Conservation (phyloP, 2,888 invertebrate species). For the Caenorhabditis sinica region DNA sequence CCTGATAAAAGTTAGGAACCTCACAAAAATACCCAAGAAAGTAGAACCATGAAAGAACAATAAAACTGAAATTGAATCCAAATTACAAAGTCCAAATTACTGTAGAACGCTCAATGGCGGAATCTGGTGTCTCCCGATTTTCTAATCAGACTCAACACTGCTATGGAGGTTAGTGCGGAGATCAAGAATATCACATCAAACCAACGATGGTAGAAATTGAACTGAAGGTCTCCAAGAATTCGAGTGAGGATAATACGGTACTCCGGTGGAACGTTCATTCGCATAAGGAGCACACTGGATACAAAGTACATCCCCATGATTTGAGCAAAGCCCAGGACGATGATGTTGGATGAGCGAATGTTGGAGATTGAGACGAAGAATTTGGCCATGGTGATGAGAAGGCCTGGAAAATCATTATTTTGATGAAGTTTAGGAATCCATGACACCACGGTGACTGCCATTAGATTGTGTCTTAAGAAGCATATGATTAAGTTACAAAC, state of each 20-base stretch:
- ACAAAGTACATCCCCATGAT: constrained; percentile 99
- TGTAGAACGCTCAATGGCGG: constrained; percentile 21
- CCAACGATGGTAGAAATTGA: constrained; percentile 99
- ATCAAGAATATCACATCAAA: constrained; percentile 98
- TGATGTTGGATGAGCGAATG: constrained; percentile 97
- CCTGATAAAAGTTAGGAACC: not conserved
- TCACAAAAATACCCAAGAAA: constrained; percentile 3
- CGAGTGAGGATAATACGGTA: constrained; percentile 88
- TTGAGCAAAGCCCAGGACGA: constrained; percentile 96
- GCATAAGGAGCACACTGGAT: constrained; percentile 95
- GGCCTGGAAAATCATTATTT: constrained; percentile 84
- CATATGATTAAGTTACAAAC: too few species aligned
- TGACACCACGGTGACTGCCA: too few species aligned
- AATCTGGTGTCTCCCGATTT: constrained; percentile 85
- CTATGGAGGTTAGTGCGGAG: constrained; percentile 95
- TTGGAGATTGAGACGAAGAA: constrained; percentile 99
- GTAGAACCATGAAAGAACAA: not conserved
- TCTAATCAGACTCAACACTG: constrained; percentile 95
- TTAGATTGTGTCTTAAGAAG: too few species aligned
- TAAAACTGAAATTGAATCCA: not conserved
- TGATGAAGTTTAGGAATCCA: too few species aligned
- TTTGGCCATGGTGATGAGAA: constrained; percentile 97
- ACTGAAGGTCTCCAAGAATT: constrained; percentile 97
- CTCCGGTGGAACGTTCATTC: constrained; percentile 99
- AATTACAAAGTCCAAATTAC: too few species aligned